Evolutionary conservation across 1,140 invertebrate species (phyloP).

Genomic region (Eriocheir sinensis): DNA sequence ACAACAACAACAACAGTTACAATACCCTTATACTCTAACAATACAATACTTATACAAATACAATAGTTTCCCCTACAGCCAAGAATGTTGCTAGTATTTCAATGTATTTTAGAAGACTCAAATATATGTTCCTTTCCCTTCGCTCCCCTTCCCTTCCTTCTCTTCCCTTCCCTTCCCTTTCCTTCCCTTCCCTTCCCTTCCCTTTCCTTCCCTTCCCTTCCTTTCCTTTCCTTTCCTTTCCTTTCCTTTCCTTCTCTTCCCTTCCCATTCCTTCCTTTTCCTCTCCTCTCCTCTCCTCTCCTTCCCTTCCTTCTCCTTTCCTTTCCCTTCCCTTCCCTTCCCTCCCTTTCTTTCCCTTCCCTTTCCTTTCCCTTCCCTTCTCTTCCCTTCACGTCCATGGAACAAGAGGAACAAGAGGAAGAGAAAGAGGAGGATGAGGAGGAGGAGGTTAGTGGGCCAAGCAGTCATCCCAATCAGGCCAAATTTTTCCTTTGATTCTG

Average conservation of each 20-base stretch:
- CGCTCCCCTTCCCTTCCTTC: background rate
- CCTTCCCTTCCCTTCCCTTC: background rate
- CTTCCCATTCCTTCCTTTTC: background rate
- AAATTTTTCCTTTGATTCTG: slow-evolving; percentile 33
- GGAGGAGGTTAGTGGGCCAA: too few species aligned
- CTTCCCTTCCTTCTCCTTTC: too few species aligned
- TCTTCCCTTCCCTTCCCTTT: background rate
- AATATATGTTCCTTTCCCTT: background rate
- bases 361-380: too few species aligned
- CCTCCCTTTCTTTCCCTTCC: too few species aligned
- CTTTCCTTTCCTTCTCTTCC: background rate
- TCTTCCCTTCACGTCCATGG: too few species aligned
- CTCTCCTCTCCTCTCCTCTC: too few species aligned
- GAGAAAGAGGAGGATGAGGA: too few species aligned
- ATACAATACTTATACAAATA: background rate
- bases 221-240: background rate
- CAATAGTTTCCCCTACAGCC: background rate
- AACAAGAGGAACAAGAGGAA: too few species aligned
- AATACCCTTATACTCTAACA: background rate
- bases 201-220: background rate
- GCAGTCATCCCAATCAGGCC: slow-evolving; percentile 57
- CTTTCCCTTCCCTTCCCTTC: too few species aligned
- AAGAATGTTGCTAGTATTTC: background rate
- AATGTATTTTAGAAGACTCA: background rate
- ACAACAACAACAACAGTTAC: background rate